These are phyloP conservation scores for Chloropsis cyanopogon DNA, from an alignment of 2,113 vertebrate species.

Conservation along the genomic window DNA sequence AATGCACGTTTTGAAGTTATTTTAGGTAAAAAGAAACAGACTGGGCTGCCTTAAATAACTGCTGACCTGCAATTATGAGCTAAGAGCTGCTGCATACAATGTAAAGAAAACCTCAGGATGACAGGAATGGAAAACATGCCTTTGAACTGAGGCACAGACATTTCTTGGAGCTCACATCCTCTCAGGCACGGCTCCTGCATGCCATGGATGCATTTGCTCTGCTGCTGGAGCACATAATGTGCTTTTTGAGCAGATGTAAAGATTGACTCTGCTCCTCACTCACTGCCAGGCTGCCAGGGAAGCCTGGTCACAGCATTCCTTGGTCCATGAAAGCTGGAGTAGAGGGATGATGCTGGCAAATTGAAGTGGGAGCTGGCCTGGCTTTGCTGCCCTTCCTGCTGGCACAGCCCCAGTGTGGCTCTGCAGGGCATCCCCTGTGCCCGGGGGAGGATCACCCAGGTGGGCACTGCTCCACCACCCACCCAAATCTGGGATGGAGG, in stretches of 20 bases:
- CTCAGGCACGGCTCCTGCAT: background rate
- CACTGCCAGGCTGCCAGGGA: background rate
- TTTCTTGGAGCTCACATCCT: background rate
- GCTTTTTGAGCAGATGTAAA: background rate
- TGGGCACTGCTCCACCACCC: background rate
- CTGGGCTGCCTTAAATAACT: constrained; percentile 2
- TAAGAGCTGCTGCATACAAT: background rate
- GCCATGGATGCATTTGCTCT: background rate
- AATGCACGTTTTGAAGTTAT: background rate
- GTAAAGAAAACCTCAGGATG: background rate
- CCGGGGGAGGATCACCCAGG: background rate
- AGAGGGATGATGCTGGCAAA: background rate
- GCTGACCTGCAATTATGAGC: constrained; percentile 17
- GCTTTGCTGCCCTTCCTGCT: background rate
- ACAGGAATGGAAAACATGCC: background rate
- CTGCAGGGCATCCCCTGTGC: background rate
- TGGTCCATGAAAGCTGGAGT: background rate
- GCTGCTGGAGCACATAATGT: background rate
- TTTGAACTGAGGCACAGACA: background rate
- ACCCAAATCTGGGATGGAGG: background rate
- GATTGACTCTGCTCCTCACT: rapidly evolving
- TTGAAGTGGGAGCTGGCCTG: background rate
- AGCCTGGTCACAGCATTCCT: background rate
- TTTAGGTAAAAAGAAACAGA: background rate
- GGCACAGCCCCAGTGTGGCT: background rate